phyloP scores from a whole-genome alignment of 2,797 vertebrate species.

The Trachurus trachurus region DNA sequence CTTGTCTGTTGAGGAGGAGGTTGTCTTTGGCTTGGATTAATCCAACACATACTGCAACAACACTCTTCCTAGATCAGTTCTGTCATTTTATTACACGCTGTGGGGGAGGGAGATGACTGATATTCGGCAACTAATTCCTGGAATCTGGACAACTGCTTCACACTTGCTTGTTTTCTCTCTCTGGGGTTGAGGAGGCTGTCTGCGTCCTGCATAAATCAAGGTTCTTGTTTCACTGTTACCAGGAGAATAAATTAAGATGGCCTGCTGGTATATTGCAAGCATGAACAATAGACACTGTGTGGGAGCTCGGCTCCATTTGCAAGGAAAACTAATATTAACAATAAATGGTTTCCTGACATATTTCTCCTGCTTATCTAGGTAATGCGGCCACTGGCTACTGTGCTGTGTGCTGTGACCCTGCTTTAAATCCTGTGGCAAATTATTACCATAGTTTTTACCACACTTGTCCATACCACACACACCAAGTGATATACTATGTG shows the following conservation, averaged over 20 bases:
- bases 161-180: constrained; percentile 59
- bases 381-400: constrained; percentile 41
- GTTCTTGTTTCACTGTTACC: constrained; percentile 29
- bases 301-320: constrained; percentile 9
- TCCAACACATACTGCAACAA: constrained; percentile 60
- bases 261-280: constrained; percentile 31
- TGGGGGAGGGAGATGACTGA: constrained; percentile 74
- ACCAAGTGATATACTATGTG: not conserved
- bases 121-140: constrained; percentile 65
- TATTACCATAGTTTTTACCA: not conserved
- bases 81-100: constrained; percentile 62
- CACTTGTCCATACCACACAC: constrained; percentile 2
- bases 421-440: constrained; percentile 27
- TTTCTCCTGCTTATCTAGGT: constrained; percentile 65
- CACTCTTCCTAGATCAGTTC: constrained; percentile 55
- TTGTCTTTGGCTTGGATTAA: constrained; percentile 53
- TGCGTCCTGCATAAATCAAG: constrained; percentile 56
- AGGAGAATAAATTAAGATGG: constrained; percentile 40
- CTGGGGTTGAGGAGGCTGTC: constrained; percentile 44
- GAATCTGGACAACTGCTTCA: constrained; percentile 69
- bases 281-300: constrained; percentile 18
- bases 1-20: constrained; percentile 67
- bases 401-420: constrained; percentile 8
- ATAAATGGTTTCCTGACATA: constrained; percentile 61
- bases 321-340: constrained; percentile 44